These are phyloP conservation scores for Cynopterus brachyotis DNA, from an alignment of 2,113 vertebrate species.

Conservation along the genomic window DNA sequence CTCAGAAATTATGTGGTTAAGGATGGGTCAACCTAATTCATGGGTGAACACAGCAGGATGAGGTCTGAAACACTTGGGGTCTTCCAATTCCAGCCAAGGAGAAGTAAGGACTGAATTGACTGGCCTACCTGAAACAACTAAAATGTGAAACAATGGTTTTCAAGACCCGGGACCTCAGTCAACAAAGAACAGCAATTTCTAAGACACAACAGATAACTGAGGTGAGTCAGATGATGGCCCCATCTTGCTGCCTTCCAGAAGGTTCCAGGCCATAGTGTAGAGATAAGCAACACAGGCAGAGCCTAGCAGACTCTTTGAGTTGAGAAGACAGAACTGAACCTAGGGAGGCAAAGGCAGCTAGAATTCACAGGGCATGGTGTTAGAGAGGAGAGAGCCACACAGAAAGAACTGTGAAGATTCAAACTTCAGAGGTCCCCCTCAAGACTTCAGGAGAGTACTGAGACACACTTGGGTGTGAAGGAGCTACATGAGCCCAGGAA, in stretches of 20 bases:
- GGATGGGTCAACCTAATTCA: background rate
- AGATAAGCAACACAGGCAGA: background rate
- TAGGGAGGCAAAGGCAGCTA: background rate
- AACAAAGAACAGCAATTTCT: background rate
- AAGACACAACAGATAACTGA: background rate
- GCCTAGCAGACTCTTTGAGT: background rate
- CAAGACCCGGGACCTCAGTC: background rate
- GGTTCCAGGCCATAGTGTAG: background rate
- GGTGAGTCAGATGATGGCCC: accelerated
- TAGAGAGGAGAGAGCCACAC: background rate
- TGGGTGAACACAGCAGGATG: background rate
- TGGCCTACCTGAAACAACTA: background rate
- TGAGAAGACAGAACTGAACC: background rate
- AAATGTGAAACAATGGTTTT: background rate
- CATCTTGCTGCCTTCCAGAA: background rate
- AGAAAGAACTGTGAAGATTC: background rate
- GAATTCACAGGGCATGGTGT: background rate
- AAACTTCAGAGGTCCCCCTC: background rate
- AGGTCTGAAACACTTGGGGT: background rate
- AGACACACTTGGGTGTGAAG: background rate
- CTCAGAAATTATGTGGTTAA: background rate
- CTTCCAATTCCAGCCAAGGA: background rate
- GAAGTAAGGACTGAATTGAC: background rate
- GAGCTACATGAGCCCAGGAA: background rate
- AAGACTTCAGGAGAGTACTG: background rate